Evolutionary conservation across 2,888 invertebrate species (phyloP), one percentile per base, ranked within the genome.

Genomic region (Sinohyriopsis cumingii): DNA sequence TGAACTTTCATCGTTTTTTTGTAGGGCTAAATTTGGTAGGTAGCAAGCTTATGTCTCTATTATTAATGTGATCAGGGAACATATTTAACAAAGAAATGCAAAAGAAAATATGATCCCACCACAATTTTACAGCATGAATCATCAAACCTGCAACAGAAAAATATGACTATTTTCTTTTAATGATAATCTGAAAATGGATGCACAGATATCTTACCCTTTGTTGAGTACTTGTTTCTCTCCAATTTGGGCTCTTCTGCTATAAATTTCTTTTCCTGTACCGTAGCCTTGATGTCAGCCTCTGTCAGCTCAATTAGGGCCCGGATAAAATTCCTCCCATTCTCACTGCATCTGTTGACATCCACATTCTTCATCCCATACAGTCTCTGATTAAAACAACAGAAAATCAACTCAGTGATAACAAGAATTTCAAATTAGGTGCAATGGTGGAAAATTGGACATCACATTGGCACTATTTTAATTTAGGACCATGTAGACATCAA

Each of bases 241-340:
- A 70, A 68, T 1, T 45, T 45, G 12, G 78, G 73, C 7, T 56
- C 33, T 22, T 72, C 60, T 19, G 62, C 68, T n/a, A 67, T 57
- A 65, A 72, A 71, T 15, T 59, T 54, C 61, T 75, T 77, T 61
- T 75, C 73, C 28, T 82, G 78, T 9, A 88, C 86, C n/a, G 80
- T 75, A 22, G 79, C 79, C 25, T 85, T 81, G 12, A 86, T 73
- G 67, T 86, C 84, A 15, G 85, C 75, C 5, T 76, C 77, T 18
- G 86, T 78, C 53, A 85, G 65, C 20, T 85, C 84, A 22, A 88
- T 77, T 25, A 88, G 72, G 22, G 82, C 80, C 55, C 78, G 71
- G 63, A 88, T 85, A 74, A 87, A 88, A 19, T 82, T 79, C 7
- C 84, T 76, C 15, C 84, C 85, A 69, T 84, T 73, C 55, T 78